Evolutionary conservation across 2,113 vertebrate genomes (phyloP).

Genomic region (Trematocara unimaculatum): DNA sequence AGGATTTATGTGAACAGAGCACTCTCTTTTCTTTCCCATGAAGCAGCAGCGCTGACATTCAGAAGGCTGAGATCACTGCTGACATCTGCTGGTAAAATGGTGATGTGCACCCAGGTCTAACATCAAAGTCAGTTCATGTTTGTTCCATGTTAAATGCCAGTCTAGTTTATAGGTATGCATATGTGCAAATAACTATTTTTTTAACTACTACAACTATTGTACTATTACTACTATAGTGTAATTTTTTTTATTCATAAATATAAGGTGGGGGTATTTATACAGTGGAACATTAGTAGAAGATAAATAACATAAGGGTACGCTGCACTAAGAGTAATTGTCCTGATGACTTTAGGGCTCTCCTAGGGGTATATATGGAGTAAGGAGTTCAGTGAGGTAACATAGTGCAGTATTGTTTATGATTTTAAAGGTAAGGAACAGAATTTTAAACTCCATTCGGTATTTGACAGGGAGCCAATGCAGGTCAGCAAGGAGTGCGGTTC

Average conservation of each 20-base stretch:
- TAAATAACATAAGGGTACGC: not conserved
- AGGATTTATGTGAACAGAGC: not conserved
- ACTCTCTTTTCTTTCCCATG: not conserved
- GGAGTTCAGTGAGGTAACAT: not conserved
- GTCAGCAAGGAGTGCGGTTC: not conserved
- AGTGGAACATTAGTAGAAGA: not conserved
- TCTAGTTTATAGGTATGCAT: not conserved
- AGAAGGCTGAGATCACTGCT: not conserved
- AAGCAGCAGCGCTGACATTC: not conserved
- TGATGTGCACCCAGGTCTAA: not conserved
- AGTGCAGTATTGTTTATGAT: not conserved
- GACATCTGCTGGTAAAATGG: conserved; percentile 19
- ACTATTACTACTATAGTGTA: not conserved
- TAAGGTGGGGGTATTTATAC: not conserved
- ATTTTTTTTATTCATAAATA: not conserved
- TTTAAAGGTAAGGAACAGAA: not conserved
- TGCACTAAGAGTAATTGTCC: not conserved
- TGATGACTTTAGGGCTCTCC: not conserved
- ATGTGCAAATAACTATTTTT: not conserved
- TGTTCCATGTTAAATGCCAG: not conserved
- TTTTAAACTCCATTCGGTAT: not conserved
- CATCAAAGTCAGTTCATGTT: not conserved
- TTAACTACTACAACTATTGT: not conserved
- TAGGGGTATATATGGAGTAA: not conserved
- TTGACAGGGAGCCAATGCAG: not conserved